Conservation (phyloP, 1,140 invertebrate genomes). For the Coelopa frigida region DNA sequence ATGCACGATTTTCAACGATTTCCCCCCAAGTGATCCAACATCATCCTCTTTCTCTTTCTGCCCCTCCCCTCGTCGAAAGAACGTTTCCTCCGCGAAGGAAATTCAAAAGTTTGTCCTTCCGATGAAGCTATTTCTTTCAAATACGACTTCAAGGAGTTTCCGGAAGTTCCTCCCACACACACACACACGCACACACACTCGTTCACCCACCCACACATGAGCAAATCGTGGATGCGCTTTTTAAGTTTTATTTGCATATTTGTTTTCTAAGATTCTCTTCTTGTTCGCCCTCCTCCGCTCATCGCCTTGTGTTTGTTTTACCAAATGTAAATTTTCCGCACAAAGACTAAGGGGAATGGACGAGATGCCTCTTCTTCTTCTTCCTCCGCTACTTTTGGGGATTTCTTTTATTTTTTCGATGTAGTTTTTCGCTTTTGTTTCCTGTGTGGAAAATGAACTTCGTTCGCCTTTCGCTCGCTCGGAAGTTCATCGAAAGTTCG, state of each 20-base stretch:
- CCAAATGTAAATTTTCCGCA: slow-evolving; percentile 4
- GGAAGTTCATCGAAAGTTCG: too few species aligned
- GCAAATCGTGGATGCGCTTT: neutral
- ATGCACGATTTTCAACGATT: too few species aligned
- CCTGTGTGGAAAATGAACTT: neutral
- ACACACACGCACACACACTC: neutral
- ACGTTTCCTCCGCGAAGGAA: too few species aligned
- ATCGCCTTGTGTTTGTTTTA: slow-evolving; percentile 10
- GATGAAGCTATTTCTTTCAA: slow-evolving; percentile 6
- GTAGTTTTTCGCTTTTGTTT: slow-evolving; percentile 1
- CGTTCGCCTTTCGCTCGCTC: slow-evolving; percentile 4
- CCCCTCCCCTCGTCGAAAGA: too few species aligned
- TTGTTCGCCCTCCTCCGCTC: too few species aligned
- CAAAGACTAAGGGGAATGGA: neutral
- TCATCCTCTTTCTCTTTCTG: too few species aligned
- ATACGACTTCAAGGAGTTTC: slow-evolving; percentile 12
- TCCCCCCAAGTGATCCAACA: too few species aligned
- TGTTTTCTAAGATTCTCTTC: too few species aligned
- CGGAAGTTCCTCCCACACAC: neutral
- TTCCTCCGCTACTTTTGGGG: slow-evolving; percentile 1
- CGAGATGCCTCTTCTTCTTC: slow-evolving; percentile 2
- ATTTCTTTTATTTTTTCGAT: slow-evolving; percentile 8
- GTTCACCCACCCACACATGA: neutral
- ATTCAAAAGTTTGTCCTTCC: slow-evolving; percentile 10
- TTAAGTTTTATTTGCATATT: too few species aligned